Percentiles rank a stretch among this genome's conserved stretches.
Conservation (phyloP, 2,888 invertebrate species). For the Cephalotes varians region DNA sequence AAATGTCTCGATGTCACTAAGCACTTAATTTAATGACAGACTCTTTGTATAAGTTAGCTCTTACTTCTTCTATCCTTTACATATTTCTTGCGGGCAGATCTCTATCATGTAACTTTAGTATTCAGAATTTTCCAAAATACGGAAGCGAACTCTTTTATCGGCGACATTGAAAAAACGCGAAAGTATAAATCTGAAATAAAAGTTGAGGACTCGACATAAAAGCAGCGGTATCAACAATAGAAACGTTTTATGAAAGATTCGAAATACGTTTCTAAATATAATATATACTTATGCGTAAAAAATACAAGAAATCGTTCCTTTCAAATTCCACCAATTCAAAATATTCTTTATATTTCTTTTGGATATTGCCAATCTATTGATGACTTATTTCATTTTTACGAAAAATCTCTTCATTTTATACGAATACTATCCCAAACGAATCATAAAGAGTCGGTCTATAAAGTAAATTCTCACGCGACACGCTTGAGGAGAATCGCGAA, state of each 20-base stretch:
- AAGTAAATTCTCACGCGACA: constrained; percentile 13
- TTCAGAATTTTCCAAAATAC: neutral
- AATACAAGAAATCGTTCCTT: neutral
- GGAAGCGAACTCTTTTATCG: neutral
- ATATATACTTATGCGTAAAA: neutral
- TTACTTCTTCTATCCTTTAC: neutral
- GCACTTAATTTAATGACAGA: constrained; percentile 37
- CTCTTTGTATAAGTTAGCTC: neutral
- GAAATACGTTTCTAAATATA: neutral
- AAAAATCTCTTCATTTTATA: neutral
- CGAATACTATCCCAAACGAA: neutral
- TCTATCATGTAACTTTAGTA: neutral
- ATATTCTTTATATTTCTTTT: neutral
- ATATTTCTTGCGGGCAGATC: neutral
- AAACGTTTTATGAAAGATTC: neutral
- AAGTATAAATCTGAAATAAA: neutral
- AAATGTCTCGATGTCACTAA: constrained; percentile 11
- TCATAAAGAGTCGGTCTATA: neutral
- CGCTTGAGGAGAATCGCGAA: constrained; percentile 17
- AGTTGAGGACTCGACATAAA: neutral
- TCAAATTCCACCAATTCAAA: neutral
- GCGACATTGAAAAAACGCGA: neutral
- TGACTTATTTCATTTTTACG: neutral
- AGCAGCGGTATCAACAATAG: neutral
- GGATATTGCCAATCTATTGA: neutral